Percentiles rank a stretch among this genome's conserved stretches.
Evolutionary conservation across 2,797 vertebrate species (phyloP).

Genomic region (Liasis olivaceus): DNA sequence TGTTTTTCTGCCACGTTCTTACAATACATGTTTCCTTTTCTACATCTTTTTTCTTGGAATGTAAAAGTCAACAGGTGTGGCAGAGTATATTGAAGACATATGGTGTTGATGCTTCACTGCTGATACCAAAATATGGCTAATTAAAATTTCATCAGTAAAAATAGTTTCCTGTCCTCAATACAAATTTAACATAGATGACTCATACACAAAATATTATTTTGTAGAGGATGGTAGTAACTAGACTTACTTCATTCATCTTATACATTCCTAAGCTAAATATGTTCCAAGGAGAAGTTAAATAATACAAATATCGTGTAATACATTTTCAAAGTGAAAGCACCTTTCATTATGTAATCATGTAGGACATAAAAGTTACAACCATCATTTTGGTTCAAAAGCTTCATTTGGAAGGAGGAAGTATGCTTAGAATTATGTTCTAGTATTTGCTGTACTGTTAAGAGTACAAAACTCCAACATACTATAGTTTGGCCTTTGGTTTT

Average conservation of each 20-base stretch:
- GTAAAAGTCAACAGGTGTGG: constrained; percentile 58
- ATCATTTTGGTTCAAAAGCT: not conserved
- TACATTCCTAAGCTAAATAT: not conserved
- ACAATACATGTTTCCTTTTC: not conserved
- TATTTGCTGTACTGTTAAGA: not conserved
- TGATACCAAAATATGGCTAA: constrained; percentile 44
- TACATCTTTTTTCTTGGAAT: constrained; percentile 40
- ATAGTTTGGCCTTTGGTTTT: not conserved
- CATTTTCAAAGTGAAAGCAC: not conserved
- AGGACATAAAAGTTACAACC: not conserved
- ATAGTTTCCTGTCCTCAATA: constrained; percentile 39
- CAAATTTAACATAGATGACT: constrained; percentile 34
- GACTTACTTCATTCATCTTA: constrained; percentile 19
- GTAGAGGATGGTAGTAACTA: not conserved
- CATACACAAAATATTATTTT: not conserved
- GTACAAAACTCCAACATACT: not conserved
- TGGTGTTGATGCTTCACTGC: constrained; percentile 13
- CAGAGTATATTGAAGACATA: constrained; percentile 35
- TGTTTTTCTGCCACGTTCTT: not conserved
- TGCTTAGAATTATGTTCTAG: not conserved
- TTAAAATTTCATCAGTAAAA: constrained; percentile 38
- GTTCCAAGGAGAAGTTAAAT: not conserved
- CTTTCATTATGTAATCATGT: not conserved
- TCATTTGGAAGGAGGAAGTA: not conserved
- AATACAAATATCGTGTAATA: not conserved